Base-by-base conservation (phyloP, 2,113 vertebrate species). In the Uria aalge region DNA sequence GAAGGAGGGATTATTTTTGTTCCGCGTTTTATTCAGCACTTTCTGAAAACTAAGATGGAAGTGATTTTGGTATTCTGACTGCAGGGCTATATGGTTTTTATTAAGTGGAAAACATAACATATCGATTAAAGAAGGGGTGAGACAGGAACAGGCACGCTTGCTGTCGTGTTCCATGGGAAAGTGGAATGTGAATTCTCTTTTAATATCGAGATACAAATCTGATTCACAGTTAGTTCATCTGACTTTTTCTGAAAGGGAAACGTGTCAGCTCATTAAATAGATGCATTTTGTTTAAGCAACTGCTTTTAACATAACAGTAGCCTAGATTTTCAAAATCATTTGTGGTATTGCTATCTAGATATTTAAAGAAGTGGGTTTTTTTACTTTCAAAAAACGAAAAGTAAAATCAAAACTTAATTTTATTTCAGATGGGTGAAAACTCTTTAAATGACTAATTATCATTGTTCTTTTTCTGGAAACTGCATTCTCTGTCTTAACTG, bases 31-130 rank as follows among this genome's bases (percentile, higher is more conserved):
- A 90, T 92, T 96, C 83, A 92, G 89, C 83, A 98, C 71, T 96
- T 96, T 98, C 95, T 90, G 92, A 82, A 96, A 97, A 95, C 87
- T 77, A 91, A 97, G 94, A 96, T 96, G 93, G 97, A 96, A 96
- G 90, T 89, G 92, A 93, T 96, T 94, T 96, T 96, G 78, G n/a
- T 93, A 53, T 94, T 94, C 83, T 94, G 94, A 81, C 53, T 95
- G 67, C 76, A 81, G 82, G 34, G 59, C 93, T 91, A 40, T 90
- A 82, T 95, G 92, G 56, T 97, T 96, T 96, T 93, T 97, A 94
- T 96, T 97, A 93, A 96, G 40, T 26, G 7, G 92, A 94, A 95
- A 97, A 62, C 89, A 79, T 95, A 96, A 89, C 36, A 23, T 96
- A 93, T 68, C 17, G 72, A 90, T 95, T 95, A 80, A 90, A 90